Conservation (phyloP, 2,888 invertebrate genomes). For the Uloborus plumipes region DNA sequence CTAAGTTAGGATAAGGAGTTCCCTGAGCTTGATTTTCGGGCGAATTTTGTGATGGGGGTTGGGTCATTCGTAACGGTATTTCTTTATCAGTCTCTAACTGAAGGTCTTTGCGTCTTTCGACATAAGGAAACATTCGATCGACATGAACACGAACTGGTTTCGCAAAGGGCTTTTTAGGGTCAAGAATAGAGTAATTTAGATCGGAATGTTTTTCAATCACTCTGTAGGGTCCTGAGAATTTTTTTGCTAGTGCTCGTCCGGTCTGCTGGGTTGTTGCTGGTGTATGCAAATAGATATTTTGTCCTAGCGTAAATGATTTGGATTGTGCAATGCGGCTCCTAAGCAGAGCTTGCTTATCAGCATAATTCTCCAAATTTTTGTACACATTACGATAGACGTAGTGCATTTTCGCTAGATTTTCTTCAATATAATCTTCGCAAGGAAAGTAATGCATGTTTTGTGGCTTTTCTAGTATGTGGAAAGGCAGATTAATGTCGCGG, state of each 20-base stretch:
- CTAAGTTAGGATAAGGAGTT: too few relatives aligned
- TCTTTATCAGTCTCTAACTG: too few relatives aligned
- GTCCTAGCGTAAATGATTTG: constrained; percentile 7
- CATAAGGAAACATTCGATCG: background rate
- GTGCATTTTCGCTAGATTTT: constrained; percentile 13
- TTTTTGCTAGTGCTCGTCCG: constrained; percentile 15
- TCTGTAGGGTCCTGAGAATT: background rate
- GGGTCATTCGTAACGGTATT: too few relatives aligned
- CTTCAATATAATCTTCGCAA: constrained; percentile 8
- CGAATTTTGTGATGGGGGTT: too few relatives aligned
- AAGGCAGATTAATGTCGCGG: constrained; percentile 11
- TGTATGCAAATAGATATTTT: constrained; percentile 5
- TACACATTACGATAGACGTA: constrained; percentile 14
- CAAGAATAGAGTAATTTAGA: constrained; percentile 5
- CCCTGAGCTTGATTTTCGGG: too few relatives aligned
- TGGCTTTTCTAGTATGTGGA: background rate
- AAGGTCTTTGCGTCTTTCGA: constrained; percentile 1
- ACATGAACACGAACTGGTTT: constrained; percentile 4
- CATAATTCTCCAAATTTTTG: background rate
- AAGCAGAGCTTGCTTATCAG: background rate
- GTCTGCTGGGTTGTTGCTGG: background rate
- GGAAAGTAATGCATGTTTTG: constrained; percentile 1
- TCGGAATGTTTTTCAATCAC: constrained; percentile 15
- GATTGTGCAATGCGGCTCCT: background rate
- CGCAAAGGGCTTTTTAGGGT: background rate